Evolutionary conservation across 2,113 vertebrate species (phyloP), one percentile per base, ranked within the genome.

Genomic region (Oceanodroma tethys): DNA sequence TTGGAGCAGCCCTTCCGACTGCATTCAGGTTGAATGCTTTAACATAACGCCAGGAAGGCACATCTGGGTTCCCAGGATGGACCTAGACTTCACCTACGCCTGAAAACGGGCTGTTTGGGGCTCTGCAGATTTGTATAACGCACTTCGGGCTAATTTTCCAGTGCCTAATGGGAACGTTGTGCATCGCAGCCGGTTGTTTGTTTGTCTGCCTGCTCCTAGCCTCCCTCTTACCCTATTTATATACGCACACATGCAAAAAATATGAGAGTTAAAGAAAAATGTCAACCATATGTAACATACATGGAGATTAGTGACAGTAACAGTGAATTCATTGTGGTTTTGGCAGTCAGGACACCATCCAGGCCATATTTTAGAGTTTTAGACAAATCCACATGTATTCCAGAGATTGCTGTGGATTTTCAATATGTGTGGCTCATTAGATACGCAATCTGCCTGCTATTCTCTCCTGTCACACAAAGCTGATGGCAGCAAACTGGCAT

Each of bases 401-500:
- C 90, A 83, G 96, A 97, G 96, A 97, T 96, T 82, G 95, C 94
- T 97, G 94, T 96, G 96, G 96, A 96, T 97, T 84, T 80, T 86
- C 66, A 81, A 73, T 92, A 88, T 90, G 95, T 96, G 91, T 92
- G 90, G 91, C 94, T 96, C 93, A 91, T 97, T 97, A 97, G 96
- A 96, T 93, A 70, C 90, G 93, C 84, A 97, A 68, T 96, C 96
- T 98, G 91, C 93, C 96, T 96, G 67, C 86, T 89, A 53, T 97
- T 97, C 96, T 95, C 84, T 96, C 89, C 96, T 97, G 93, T 97
- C 92, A 94, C 90, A 95, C 88, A 94, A 97, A 97, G 96, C 95
- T 86, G 94, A 94, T 97, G 97, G 95, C 96, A 97, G 95, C 93
- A 98, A 97, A 97, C 94, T 97, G 97, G 95, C 96, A 94, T 97